Conservation (phyloP, 2,888 invertebrate species). For the Melipona beecheii region DNA sequence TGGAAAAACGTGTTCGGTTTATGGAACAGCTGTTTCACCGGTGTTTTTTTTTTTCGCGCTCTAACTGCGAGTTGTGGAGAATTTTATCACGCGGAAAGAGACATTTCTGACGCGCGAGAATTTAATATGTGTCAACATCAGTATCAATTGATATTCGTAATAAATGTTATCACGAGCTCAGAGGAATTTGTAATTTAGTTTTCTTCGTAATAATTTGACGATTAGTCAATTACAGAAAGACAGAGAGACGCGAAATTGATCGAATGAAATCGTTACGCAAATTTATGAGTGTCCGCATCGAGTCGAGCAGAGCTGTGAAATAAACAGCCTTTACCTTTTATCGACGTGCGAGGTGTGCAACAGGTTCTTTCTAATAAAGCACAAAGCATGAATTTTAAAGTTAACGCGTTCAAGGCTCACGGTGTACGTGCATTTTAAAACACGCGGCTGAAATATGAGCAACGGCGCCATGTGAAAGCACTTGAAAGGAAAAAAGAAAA, state of each 20-base stretch:
- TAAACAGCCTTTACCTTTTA: not conserved
- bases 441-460: not conserved
- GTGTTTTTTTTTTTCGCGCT: too few relatives aligned
- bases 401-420: not conserved
- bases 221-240: too few relatives aligned
- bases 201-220: too few relatives aligned
- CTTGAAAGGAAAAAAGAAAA: not conserved
- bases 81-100: too few relatives aligned
- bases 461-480: not conserved
- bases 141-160: too few relatives aligned
- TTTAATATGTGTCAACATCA: too few relatives aligned
- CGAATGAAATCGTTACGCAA: not conserved
- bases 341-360: not conserved
- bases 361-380: not conserved
- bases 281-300: not conserved
- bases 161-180: too few relatives aligned
- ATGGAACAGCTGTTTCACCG: too few relatives aligned
- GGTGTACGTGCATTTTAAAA: not conserved
- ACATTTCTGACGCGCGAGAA: too few relatives aligned
- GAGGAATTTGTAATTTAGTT: too few relatives aligned
- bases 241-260: not conserved
- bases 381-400: constrained; percentile 9
- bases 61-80: too few relatives aligned
- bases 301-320: not conserved
- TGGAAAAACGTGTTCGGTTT: not conserved